A percentile compares a stretch with the other conserved stretches of the same genome.
Evolutionary conservation across 2,888 invertebrate genomes (phyloP).

Genomic region (Phortica magna): DNA sequence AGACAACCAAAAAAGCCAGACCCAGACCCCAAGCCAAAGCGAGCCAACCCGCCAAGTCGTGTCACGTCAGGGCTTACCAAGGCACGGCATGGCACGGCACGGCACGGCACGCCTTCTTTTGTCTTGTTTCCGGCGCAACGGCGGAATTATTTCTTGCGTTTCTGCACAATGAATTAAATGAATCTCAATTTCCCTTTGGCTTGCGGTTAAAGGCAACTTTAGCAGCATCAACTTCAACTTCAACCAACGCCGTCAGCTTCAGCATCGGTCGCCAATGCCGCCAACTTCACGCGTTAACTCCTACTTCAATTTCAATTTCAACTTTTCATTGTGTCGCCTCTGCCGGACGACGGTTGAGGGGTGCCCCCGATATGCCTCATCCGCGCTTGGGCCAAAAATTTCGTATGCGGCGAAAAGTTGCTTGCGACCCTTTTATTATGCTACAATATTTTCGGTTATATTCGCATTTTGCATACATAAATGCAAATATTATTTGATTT

Average conservation of each 20-base stretch:
- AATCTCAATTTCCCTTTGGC: slow-evolving; percentile 73
- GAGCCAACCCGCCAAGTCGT: no score
- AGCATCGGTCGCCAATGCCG: neutral
- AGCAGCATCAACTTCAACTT: slow-evolving; percentile 19
- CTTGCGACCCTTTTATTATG: no score
- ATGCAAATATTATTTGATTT: slow-evolving; percentile 24
- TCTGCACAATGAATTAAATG: slow-evolving; percentile 69
- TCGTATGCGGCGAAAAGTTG: no score
- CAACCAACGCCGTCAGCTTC: slow-evolving; percentile 22
- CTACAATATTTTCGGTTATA: no score
- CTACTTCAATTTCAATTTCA: slow-evolving; percentile 40
- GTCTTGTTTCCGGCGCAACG: slow-evolving; percentile 1
- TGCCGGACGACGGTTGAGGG: no score
- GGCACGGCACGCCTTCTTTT: neutral
- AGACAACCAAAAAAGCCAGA: no score
- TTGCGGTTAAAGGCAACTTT: slow-evolving; percentile 68
- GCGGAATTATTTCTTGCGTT: slow-evolving; percentile 26
- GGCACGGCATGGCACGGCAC: neutral
- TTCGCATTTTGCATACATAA: slow-evolving; percentile 32
- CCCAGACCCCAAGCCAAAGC: no score
- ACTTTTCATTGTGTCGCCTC: slow-evolving; percentile 3
- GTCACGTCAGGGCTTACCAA: no score
- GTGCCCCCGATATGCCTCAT: no score
- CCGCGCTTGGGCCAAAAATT: no score
- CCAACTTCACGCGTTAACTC: neutral